Base-by-base conservation (phyloP, 1,140 invertebrate genomes). In the Neotoxoptera formosana region DNA sequence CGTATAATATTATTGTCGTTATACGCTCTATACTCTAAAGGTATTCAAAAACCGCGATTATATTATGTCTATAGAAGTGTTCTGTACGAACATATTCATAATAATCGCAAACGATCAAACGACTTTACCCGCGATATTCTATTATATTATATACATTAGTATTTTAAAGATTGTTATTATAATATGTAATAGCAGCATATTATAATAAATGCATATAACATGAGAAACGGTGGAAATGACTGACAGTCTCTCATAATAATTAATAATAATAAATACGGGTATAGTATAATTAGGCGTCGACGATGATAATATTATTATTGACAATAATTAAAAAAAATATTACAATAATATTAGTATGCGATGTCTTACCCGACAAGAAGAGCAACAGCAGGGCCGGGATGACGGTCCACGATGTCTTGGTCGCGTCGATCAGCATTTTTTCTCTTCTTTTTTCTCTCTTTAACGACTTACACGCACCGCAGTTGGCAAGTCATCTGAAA, bases 401-500 rank as follows among this genome's bases (percentile, higher is more conserved):
- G 90, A 91, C 2, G 45, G 81, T 84, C 34, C 45, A 34, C 91
- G 11, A 51, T 21, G n/a, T 25, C 30, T 67, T 67, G 48, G 91
- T 17, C 20, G 30, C n/a, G 34, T 83, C 36, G 36, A 81, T 41
- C 48, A 36, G 53, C 91, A 93, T 93, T 84, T 93, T 84, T 51
- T 8, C 21, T 89, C 53, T 56, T 36, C 48, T 83, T 41, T 23
- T 8, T 45, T 41, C 8, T 92, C 23, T 53, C 36, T 83, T 7
- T 34, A 48, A 93, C 67, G 45, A 51, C 91, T 93, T 36, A 93
- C n/a, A 34, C 76, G 76, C 91, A 84, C 76, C 47, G 76, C 91
- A 51, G 91, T 36, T 84, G 91, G 91, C 91, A 93, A 93, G 91
- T 84, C 91, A 93, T 93, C 91, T 93, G 47, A 84, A 93, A 93